phyloP scores from a whole-genome alignment of 2,797 vertebrate species.

The Myiothlypis coronata region DNA sequence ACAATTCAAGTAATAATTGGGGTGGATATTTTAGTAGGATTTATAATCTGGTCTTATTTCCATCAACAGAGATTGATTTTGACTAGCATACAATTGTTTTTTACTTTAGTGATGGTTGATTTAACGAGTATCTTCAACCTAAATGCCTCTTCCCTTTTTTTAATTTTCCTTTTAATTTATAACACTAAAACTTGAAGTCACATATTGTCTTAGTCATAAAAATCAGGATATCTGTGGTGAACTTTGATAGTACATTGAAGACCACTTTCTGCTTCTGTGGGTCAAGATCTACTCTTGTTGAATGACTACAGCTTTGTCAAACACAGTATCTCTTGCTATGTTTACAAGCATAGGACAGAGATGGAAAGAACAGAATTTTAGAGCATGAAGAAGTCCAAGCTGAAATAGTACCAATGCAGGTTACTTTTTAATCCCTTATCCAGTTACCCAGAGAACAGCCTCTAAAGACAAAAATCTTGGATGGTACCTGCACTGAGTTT shows the following conservation, averaged over 20 bases:
- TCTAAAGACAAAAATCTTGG: not conserved
- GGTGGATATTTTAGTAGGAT: not conserved
- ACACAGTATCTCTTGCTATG: not conserved
- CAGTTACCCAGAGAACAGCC: rapidly evolving
- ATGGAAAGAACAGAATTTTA: not conserved
- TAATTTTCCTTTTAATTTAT: not conserved
- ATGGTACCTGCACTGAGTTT: not conserved
- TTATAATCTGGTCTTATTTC: not conserved
- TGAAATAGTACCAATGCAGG: not conserved
- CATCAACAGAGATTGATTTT: not conserved
- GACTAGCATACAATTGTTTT: not conserved
- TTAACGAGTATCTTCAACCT: not conserved
- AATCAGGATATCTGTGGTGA: not conserved
- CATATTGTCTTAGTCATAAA: not conserved
- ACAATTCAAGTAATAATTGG: not conserved
- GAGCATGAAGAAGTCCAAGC: not conserved
- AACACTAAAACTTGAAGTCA: not conserved
- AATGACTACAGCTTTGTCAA: not conserved
- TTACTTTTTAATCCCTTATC: not conserved
- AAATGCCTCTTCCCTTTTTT: not conserved
- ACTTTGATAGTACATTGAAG: not conserved
- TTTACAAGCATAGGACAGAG: not conserved
- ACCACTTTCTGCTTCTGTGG: not conserved
- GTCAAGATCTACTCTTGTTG: not conserved
- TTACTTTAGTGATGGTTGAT: not conserved